Evolutionary conservation across 35 echinoderm and acorn worm species (phyloP).

Genomic region (Heliocidaris erythrogramma): DNA sequence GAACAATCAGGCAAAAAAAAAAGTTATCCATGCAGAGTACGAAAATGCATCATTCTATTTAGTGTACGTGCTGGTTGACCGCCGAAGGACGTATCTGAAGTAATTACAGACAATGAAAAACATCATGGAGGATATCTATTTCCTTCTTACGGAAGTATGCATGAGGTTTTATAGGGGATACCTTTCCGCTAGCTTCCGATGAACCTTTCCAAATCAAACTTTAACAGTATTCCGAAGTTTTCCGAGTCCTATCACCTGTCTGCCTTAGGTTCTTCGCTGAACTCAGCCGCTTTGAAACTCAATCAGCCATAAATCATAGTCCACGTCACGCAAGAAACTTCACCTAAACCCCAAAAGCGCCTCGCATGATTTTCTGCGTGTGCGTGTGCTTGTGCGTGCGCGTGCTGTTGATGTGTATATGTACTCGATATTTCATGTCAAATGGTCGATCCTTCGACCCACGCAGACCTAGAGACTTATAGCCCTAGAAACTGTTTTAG

Average conservation of each 20-base stretch:
- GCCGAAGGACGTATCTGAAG: not conserved
- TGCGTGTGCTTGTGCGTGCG: too few species aligned
- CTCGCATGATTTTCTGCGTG: too few species aligned
- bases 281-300: not conserved
- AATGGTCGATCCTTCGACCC: too few species aligned
- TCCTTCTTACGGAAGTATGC: not conserved
- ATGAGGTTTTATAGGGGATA: not conserved
- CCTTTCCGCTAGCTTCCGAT: not conserved
- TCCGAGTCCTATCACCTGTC: conserved; percentile 8
- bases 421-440: too few species aligned
- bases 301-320: not conserved
- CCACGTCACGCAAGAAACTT: not conserved
- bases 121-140: not conserved
- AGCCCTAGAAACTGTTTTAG: too few species aligned
- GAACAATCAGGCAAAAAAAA: too few species aligned
- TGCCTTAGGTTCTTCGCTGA: not conserved
- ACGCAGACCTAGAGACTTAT: too few species aligned
- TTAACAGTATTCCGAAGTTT: not conserved
- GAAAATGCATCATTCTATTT: too few species aligned
- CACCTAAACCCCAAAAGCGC: too few species aligned
- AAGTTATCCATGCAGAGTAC: too few species aligned
- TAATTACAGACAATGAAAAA: not conserved
- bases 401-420: too few species aligned
- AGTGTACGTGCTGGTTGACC: not conserved
- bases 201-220: not conserved